phyloP scores from a whole-genome alignment of 2,113 vertebrate species.

The Bubo bubo region DNA sequence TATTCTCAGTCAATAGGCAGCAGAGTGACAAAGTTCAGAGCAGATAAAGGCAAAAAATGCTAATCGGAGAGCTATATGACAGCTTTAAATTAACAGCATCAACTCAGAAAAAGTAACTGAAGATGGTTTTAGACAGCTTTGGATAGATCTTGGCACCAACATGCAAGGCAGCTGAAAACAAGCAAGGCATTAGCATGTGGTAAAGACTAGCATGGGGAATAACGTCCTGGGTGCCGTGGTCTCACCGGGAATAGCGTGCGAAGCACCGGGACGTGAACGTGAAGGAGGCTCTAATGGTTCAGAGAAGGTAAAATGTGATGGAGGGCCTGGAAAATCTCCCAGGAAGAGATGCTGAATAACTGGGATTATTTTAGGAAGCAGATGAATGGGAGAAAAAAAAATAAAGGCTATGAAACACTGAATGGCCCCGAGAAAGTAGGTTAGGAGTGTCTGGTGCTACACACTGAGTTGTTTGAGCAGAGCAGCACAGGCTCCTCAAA shows the following conservation, averaged over 20 bases:
- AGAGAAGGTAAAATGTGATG: not conserved
- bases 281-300: not conserved
- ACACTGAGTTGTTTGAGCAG: fast-evolving
- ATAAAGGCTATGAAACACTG: not conserved
- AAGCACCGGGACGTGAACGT: fast-evolving
- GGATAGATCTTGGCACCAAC: not conserved
- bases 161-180: not conserved
- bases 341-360: not conserved
- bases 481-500: not conserved
- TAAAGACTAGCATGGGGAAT: not conserved
- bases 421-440: not conserved
- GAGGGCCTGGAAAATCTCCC: not conserved
- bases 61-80: not conserved
- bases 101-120: not conserved
- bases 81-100: not conserved
- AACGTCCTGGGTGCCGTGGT: not conserved
- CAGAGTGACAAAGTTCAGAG: not conserved
- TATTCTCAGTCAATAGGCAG: not conserved
- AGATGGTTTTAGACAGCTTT: not conserved
- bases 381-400: not conserved
- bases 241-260: not conserved
- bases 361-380: not conserved
- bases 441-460: not conserved
- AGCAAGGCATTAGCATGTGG: not conserved
- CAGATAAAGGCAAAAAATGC: not conserved